A percentile compares a stretch with the other conserved stretches of the same genome.
Evolutionary conservation across 2,113 vertebrate genomes (phyloP).

Genomic region (Pteronura brasiliensis): DNA sequence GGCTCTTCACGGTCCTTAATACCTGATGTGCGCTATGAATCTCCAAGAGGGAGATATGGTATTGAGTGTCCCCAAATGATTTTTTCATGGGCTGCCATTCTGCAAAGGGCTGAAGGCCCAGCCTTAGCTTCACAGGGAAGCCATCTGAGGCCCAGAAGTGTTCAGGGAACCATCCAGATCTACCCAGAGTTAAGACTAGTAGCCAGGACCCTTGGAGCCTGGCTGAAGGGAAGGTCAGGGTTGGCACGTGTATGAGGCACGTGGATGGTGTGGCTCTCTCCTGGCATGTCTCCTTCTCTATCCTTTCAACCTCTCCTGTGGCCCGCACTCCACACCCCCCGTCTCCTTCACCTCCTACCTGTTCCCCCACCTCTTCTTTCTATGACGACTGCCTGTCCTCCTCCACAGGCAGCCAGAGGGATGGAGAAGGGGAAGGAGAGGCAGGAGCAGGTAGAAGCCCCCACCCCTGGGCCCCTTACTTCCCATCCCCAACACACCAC

Average conservation of each 20-base stretch:
- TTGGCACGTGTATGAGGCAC: neutral
- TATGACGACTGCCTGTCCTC: neutral
- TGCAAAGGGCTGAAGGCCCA: neutral
- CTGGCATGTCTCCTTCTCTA: neutral
- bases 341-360: neutral
- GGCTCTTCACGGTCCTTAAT: neutral
- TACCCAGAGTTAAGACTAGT: neutral
- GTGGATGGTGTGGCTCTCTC: neutral
- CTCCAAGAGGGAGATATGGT: neutral
- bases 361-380: neutral
- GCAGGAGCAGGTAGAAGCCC: neutral
- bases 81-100: neutral
- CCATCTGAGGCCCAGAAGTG: neutral
- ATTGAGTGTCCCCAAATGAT: neutral
- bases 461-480: accelerated
- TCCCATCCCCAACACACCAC: neutral
- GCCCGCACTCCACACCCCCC: neutral
- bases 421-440: neutral
- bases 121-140: neutral
- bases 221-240: neutral
- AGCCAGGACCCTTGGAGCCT: neutral
- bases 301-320: neutral
- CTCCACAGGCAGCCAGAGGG: neutral
- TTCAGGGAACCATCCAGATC: neutral
- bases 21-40: neutral